phyloP scores from a whole-genome alignment of 2,113 vertebrate species.

The Macheiramphus alcinus region DNA sequence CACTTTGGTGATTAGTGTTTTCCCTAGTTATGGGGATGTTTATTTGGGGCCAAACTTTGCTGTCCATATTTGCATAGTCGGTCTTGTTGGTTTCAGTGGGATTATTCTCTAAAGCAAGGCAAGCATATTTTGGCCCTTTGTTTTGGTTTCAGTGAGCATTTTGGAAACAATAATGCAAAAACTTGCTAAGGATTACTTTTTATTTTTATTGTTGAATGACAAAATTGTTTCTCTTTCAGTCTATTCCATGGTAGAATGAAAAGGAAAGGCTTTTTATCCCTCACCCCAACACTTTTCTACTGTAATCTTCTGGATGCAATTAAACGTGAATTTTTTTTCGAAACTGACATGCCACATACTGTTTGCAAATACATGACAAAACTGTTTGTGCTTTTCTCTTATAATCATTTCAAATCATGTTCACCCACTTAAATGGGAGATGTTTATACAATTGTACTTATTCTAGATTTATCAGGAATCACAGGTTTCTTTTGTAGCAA shows the following conservation, averaged over 20 bases:
- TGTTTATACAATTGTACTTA: background rate
- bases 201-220: background rate
- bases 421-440: background rate
- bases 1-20: constrained; percentile 69
- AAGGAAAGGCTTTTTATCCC: background rate
- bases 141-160: constrained; percentile 44
- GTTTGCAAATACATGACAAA: background rate
- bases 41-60: constrained; percentile 59
- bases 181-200: constrained; percentile 5
- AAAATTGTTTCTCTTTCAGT: background rate
- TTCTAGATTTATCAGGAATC: constrained; percentile 13
- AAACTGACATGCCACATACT: background rate
- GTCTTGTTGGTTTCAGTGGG: background rate
- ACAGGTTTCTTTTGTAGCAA: constrained; percentile 28
- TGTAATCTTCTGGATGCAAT: background rate
- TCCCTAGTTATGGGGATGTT: constrained; percentile 62
- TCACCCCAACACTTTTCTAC: background rate
- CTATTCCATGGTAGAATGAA: constrained; percentile 38
- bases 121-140: constrained; percentile 35
- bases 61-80: constrained; percentile 18
- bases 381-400: constrained; percentile 37
- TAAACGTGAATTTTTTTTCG: background rate
- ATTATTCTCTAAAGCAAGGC: background rate
- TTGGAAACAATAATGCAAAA: constrained; percentile 38
- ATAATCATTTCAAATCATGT: background rate